These are phyloP conservation scores for Bilobella aurantiaca DNA, from an alignment of 1,140 invertebrate genomes.

Conservation along the genomic window DNA sequence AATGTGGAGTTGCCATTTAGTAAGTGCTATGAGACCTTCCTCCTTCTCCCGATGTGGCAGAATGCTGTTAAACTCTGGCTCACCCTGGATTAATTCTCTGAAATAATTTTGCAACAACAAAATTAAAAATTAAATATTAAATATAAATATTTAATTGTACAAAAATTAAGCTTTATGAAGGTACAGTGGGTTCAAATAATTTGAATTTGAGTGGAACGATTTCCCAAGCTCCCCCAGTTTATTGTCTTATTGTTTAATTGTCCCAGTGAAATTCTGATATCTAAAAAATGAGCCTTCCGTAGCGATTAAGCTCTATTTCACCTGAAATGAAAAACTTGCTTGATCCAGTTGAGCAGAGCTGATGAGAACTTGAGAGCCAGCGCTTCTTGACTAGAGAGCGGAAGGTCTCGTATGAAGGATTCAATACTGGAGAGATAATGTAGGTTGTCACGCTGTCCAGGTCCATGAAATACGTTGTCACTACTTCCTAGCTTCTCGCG, in stretches of 20 bases:
- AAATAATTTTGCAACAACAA: no score
- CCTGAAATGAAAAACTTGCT: constrained; percentile 33
- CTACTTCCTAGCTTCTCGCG: neutral
- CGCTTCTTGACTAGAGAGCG: constrained; percentile 29
- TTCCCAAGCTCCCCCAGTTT: no score
- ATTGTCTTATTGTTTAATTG: no score
- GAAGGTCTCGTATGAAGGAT: constrained; percentile 29
- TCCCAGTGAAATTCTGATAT: no score
- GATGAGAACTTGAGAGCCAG: constrained; percentile 25
- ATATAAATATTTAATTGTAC: neutral
- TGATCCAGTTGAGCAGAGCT: constrained; percentile 26
- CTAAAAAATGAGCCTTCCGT: no score
- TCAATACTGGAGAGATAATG: constrained; percentile 33
- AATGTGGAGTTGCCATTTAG: constrained; percentile 15
- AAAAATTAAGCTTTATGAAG: no score
- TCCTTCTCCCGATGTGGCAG: constrained; percentile 31
- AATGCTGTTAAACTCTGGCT: constrained; percentile 28
- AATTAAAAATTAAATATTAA: neutral
- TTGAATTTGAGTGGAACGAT: constrained; percentile 7
- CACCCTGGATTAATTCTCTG: constrained; percentile 15
- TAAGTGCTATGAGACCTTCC: constrained; percentile 19
- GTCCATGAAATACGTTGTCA: neutral
- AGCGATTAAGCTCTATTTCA: no score
- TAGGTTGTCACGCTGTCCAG: constrained; percentile 3
- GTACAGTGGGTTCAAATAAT: neutral